These are phyloP conservation scores for Meda fulgida DNA, from an alignment of 2,797 vertebrate species.

Conservation along the genomic window DNA sequence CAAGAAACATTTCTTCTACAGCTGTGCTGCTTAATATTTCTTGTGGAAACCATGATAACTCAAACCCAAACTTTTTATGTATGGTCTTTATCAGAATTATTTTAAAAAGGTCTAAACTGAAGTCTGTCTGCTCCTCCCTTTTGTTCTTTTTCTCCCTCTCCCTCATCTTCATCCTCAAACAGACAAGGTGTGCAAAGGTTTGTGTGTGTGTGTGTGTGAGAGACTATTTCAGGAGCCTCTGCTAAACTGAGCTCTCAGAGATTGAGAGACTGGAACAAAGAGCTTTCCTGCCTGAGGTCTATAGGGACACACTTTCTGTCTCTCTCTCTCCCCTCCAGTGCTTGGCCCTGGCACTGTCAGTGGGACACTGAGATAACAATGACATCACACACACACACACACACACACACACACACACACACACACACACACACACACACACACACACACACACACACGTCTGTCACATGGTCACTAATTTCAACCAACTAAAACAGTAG, in stretches of 20 bases:
- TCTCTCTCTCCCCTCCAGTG: conserved; percentile 52
- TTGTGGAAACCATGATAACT: not conserved
- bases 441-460: not conserved
- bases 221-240: not conserved
- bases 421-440: no score
- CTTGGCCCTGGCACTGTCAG: conserved; percentile 51
- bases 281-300: conserved; percentile 25
- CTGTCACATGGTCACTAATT: conserved; percentile 18
- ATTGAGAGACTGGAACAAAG: conserved; percentile 41
- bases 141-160: conserved; percentile 26
- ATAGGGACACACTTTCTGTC: conserved; percentile 21
- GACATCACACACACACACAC: conserved; percentile 43
- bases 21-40: not conserved
- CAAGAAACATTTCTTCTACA: not conserved
- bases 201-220: not conserved
- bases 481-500: not conserved
- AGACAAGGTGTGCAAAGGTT: conserved; percentile 1
- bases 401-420: conserved; percentile 1
- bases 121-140: conserved; percentile 15
- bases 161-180: not conserved
- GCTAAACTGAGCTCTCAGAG: conserved; percentile 33
- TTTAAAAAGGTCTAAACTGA: not conserved
- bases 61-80: not conserved
- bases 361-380: conserved; percentile 48
- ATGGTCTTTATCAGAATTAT: conserved; percentile 21